Evolutionary conservation across 2,888 invertebrate species (phyloP), one percentile per base, ranked within the genome.

Genomic region (Falcaria lacertinaria): DNA sequence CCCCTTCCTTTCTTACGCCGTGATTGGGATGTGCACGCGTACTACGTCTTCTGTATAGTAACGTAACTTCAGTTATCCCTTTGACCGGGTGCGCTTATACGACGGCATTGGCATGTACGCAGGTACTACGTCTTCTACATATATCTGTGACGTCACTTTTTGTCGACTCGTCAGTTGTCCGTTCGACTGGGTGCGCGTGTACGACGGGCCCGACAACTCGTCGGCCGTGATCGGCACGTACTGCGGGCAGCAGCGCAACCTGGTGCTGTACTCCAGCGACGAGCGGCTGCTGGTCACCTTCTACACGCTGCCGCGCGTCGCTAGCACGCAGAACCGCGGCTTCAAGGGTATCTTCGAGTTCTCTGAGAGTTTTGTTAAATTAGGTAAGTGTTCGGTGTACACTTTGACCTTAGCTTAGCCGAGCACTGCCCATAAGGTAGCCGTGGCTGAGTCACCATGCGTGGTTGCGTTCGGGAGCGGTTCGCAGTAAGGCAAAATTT

Each of bases 341-440:
- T 99, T 98, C 91, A 97, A 97, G 90, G 98, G 98, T 80, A 97
- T 97, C 87, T 99, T 97, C 91, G 98, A 98, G 92, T 99, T 99
- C 91, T 98, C 98, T 69, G 96, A 97, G 89, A 94, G 96, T 90
- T 99, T 98, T 91, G 98, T 99, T 89, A 97, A 98, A 91, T 93
- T 99, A 92, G 97, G 98, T 96, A 85, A 92, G 93, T 60, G 1
- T 11, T 34, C 28, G 37, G 33, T 36, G 28, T 34, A 33, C 40
- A 25, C 15, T n/a, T n/a, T n/a, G n/a, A n/a, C n/a, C n/a, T n/a
- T n/a, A n/a, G n/a, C n/a, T n/a, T n/a, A n/a, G n/a, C n/a, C n/a
- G n/a, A n/a, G n/a, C n/a, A n/a, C n/a, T n/a, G n/a, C n/a, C n/a
- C n/a, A n/a, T n/a, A n/a, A n/a, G n/a, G n/a, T n/a, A n/a, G n/a